Evolutionary conservation across 2,797 vertebrate species (phyloP).

Genomic region (Platalea minor): DNA sequence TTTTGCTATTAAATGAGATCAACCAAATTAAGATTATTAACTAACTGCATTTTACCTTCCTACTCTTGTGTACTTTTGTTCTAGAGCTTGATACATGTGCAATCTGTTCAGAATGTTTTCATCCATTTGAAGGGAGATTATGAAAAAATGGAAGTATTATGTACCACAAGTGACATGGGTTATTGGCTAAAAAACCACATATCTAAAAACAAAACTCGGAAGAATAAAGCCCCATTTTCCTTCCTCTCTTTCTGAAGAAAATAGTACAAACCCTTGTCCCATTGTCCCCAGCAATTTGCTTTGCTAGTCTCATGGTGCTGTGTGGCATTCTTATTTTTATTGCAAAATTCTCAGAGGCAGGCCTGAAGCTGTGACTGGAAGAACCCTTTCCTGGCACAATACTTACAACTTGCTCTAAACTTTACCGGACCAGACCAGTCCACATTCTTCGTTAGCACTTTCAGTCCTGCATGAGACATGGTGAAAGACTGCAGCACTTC

Average conservation of each 20-base stretch:
- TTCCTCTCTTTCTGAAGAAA: not conserved
- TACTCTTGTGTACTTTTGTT: not conserved
- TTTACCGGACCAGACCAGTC: not conserved
- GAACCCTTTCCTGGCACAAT: not conserved
- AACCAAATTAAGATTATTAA: not conserved
- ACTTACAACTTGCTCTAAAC: not conserved
- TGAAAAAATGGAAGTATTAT: not conserved
- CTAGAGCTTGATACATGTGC: not conserved
- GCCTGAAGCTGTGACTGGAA: not conserved
- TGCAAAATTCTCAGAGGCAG: not conserved
- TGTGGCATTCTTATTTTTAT: not conserved
- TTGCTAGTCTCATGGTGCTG: not conserved
- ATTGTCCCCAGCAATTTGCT: not conserved
- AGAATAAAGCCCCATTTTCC: not conserved
- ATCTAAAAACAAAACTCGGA: not conserved
- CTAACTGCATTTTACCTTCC: not conserved
- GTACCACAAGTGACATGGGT: not conserved
- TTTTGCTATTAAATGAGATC: not conserved
- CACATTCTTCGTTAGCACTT: not conserved
- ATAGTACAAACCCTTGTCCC: accelerated
- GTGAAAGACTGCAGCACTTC: not conserved
- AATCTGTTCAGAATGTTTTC: not conserved
- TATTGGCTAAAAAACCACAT: not conserved
- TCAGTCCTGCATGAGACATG: not conserved
- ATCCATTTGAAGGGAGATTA: not conserved